Conservation (phyloP, 2,113 vertebrate genomes). For the Atractosteus spatula region DNA sequence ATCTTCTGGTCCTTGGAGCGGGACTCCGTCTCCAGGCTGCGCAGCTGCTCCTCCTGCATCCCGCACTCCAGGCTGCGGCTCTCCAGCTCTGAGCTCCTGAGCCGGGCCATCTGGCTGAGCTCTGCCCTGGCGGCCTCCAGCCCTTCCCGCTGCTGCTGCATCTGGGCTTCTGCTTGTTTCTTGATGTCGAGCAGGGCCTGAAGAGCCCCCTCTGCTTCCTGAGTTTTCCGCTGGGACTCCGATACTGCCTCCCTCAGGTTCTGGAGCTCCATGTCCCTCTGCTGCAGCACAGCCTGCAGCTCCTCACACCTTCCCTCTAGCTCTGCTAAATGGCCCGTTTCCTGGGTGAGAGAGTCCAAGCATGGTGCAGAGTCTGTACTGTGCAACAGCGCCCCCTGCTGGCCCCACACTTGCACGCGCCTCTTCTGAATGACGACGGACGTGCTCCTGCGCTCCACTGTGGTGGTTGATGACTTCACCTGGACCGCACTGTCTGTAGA, state of each 20-base stretch:
- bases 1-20: conserved; percentile 79
- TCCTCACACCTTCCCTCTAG: conserved; percentile 66
- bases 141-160: conserved; percentile 48
- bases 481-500: conserved; percentile 39
- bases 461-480: conserved; percentile 42
- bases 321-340: conserved; percentile 51
- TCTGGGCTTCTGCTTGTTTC: conserved; percentile 59
- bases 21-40: conserved; percentile 68
- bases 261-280: conserved; percentile 65
- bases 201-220: conserved; percentile 43
- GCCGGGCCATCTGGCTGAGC: conserved; percentile 56
- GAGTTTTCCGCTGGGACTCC: conserved; percentile 63
- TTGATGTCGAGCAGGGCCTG: conserved; percentile 56
- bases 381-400: conserved; percentile 35
- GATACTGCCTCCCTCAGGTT: conserved; percentile 58
- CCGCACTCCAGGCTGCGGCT: conserved; percentile 51
- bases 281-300: conserved; percentile 55
- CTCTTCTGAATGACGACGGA: conserved; percentile 59
- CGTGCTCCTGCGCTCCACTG: too few species aligned
- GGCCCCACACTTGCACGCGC: conserved; percentile 35
- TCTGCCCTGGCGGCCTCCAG: conserved; percentile 57
- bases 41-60: conserved; percentile 76
- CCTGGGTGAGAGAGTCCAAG: conserved; percentile 55
- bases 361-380: conserved; percentile 24
- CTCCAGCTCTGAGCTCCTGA: conserved; percentile 57